A percentile compares a stretch with the other conserved stretches of the same genome.
Evolutionary conservation across 92 coral and sea anemone species (phyloP).

Genomic region (Metridium senile): DNA sequence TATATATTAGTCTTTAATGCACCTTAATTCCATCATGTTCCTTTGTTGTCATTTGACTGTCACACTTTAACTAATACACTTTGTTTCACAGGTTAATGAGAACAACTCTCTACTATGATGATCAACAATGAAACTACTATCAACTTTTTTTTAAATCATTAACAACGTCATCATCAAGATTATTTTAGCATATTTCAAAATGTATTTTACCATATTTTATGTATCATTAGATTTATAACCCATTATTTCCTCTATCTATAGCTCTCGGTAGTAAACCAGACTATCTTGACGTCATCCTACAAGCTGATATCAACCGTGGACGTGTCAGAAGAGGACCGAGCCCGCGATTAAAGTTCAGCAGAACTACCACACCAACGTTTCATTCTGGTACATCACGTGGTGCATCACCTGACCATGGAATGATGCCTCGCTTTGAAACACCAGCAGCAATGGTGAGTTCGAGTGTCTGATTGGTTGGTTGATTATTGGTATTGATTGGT

Average conservation of each 20-base stretch:
- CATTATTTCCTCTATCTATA: constrained; percentile 10
- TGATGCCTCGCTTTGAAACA: constrained; percentile 47
- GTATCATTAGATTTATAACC: neutral
- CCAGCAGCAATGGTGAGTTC: constrained; percentile 61
- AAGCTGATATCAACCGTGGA: constrained; percentile 72
- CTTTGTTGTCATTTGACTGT: too few relatives aligned
- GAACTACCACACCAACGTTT: constrained; percentile 42
- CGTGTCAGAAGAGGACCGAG: constrained; percentile 60
- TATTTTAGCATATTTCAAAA: too few relatives aligned
- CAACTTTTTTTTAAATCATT: too few relatives aligned
- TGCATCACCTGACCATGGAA: constrained; percentile 51
- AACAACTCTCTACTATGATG: too few relatives aligned
- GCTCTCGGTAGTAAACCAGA: constrained; percentile 78
- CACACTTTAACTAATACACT: too few relatives aligned
- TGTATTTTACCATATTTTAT: too few relatives aligned
- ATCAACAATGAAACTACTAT: too few relatives aligned
- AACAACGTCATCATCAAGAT: too few relatives aligned
- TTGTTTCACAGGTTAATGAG: too few relatives aligned
- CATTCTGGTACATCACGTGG: constrained; percentile 50
- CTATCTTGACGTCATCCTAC: constrained; percentile 61
- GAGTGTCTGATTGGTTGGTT: neutral
- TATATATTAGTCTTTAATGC: too few relatives aligned
- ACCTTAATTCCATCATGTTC: too few relatives aligned
- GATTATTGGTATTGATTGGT: neutral
- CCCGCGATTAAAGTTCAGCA: constrained; percentile 60